Evolutionary conservation across 2,797 vertebrate species (phyloP), one percentile per base, ranked within the genome.

Genomic region (Acanthopagrus latus): DNA sequence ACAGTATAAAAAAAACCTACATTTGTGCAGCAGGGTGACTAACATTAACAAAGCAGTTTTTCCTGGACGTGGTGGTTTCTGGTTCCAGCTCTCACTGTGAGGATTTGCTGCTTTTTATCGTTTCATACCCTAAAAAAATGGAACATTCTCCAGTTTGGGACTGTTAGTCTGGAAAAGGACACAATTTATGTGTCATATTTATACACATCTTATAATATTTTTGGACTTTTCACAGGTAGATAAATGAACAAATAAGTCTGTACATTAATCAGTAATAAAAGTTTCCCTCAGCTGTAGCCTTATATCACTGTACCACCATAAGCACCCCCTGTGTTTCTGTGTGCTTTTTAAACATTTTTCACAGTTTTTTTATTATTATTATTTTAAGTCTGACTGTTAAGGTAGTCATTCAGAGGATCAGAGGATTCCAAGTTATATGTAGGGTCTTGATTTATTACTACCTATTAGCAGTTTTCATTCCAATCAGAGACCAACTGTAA

Each of bases 401-500:
- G 8, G 11, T 43, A 52, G 56, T 59, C 48, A 33, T 41, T 33
- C 78, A 38, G 64, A 41, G 21, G 18, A 43, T 23, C 33, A 46
- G 47, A 21, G 12, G 60, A 4, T 60, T 64, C 41, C 33, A 13
- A 41, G 21, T 50, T 51, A 68, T n/a, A 74, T 68, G 48, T 77
- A 3, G 20, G 47, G 46, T 50, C 59, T 77, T 64, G 23, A 81
- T 87, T 81, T 87, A 84, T 88, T 71, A 69, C 64, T 80, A 23
- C 55, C 78, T 84, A 86, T 86, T 67, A 77, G 64, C 63, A 75
- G 70, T 73, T 82, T 88, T 86, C 55, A 83, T 76, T 83, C 65
- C 33, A 80, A 59, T 78, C 83, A 73, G 54, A 69, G 71, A 82
- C 80, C 76, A 72, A 86, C 71, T 83, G 58, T 76, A 78, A 79